A percentile compares a stretch with the other conserved stretches of the same genome.
phyloP scores from a whole-genome alignment of 92 coral and sea anemone genomes.

The Parazoanthus atlanticus region DNA sequence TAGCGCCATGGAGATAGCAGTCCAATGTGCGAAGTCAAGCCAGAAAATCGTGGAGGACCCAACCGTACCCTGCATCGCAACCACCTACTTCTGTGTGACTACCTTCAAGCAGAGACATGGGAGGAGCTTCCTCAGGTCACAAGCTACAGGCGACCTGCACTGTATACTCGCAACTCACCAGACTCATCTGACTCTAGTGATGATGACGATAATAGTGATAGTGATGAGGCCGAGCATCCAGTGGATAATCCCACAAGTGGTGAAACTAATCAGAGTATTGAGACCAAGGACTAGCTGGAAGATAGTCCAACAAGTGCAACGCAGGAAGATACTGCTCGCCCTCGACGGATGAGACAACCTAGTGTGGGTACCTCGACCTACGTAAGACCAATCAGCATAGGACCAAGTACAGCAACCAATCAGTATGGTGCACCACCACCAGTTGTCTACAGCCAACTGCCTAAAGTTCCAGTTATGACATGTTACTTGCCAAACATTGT shows the following conservation, averaged over 20 bases:
- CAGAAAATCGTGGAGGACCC: slow-evolving; percentile 39
- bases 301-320: not conserved
- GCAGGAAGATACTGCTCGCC: slow-evolving; percentile 11
- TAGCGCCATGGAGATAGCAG: not conserved
- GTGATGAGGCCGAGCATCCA: not conserved
- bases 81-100: slow-evolving; percentile 57
- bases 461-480: slow-evolving; percentile 24
- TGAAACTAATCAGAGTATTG: not conserved
- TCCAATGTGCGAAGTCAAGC: not conserved
- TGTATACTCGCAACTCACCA: not conserved
- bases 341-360: slow-evolving; percentile 14
- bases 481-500: slow-evolving; percentile 15
- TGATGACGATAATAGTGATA: slow-evolving; percentile 22
- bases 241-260: not conserved
- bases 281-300: not conserved
- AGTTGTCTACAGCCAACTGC: not conserved
- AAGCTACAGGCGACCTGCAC: slow-evolving; percentile 19
- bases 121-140: slow-evolving; percentile 17
- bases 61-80: slow-evolving; percentile 55
- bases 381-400: slow-evolving; percentile 13
- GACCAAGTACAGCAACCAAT: slow-evolving; percentile 10
- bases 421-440: not conserved
- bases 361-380: slow-evolving; percentile 24
- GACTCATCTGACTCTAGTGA: slow-evolving; percentile 17
- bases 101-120: slow-evolving; percentile 27